Evolutionary conservation across 2,113 vertebrate genomes (phyloP), one percentile per base, ranked within the genome.

Genomic region (Hyaena hyaena): DNA sequence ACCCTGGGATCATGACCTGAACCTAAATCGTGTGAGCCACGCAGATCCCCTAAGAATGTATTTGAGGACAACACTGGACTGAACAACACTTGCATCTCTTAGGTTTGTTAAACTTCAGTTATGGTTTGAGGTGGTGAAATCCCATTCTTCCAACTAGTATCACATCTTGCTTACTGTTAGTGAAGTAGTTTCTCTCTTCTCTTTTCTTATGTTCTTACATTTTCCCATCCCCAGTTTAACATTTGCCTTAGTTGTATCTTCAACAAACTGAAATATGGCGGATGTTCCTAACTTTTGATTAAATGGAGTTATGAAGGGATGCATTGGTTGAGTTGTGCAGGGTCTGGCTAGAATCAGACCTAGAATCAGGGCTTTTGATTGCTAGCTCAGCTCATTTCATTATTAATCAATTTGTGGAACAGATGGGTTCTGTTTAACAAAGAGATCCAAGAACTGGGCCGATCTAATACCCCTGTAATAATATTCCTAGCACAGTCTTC

Each of bases 61-160:
- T 81, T 88, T 94, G 86, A 48, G 76, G 43, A 76, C 73, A 93
- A 24, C 0, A 4, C 26, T 53, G 39, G 9, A 21, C 43, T 77
- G 50, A 86, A n/a, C 7, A 33, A 24, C 21, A 66, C 4, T 81
- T 74, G 31, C 43, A 9, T 80, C 31, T 58, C 19, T 93, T 31
- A n/a, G 82, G 66, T 53, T 73, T 82, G 68, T 93, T 96, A 71
- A 88, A 77, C 16, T 82, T 94, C 4, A 35, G 63, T n/a, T 48
- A 16, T 68, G 73, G 55, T 95, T 97, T 92, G 53, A 68, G 65
- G 83, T 45, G 76, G 43, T 92, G 31, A 93, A 90, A 81, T 93
- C 35, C 31, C 71, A 58, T 73, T 80, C 45, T 50, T 93, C 5
- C 88, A 82, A 74, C 3, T 96, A 21, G 61, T 35, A 77, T 90